These are phyloP conservation scores for Rhagium mordax DNA, from an alignment of 2,888 invertebrate species.

Conservation along the genomic window DNA sequence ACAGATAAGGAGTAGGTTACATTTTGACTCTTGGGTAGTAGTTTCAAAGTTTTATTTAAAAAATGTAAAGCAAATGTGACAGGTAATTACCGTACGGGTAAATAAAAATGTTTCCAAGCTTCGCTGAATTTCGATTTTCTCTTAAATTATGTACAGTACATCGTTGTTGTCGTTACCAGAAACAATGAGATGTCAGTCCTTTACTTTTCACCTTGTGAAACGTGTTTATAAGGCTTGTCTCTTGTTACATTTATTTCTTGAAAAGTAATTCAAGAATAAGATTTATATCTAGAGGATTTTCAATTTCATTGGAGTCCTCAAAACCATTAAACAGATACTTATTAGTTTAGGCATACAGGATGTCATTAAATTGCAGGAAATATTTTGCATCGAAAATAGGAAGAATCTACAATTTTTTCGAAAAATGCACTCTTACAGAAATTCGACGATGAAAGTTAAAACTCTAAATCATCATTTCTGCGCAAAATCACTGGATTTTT, in stretches of 20 bases:
- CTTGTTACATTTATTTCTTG: too few relatives aligned
- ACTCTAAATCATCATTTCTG: too few relatives aligned
- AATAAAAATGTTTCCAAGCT: slow-evolving; percentile 13
- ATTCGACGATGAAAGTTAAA: too few relatives aligned
- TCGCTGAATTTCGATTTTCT: background rate
- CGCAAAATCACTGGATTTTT: too few relatives aligned
- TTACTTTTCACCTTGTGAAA: background rate
- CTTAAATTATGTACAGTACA: background rate
- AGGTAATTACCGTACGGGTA: slow-evolving; percentile 1
- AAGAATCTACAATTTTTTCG: too few relatives aligned
- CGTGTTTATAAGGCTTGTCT: background rate
- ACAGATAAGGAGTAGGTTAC: background rate
- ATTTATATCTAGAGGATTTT: too few relatives aligned
- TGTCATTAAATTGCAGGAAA: too few relatives aligned
- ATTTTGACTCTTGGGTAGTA: background rate
- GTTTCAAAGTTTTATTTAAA: background rate
- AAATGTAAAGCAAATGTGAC: background rate
- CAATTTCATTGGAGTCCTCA: too few relatives aligned
- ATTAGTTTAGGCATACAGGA: too few relatives aligned
- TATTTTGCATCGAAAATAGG: too few relatives aligned
- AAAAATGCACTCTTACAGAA: too few relatives aligned
- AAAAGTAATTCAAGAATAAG: background rate
- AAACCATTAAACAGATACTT: too few relatives aligned
- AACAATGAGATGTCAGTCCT: background rate
- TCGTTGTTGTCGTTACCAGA: background rate